Percentiles rank a stretch among this genome's conserved stretches.
Evolutionary conservation across 2,797 vertebrate genomes (phyloP).

Genomic region (Bradypodion pumilum): DNA sequence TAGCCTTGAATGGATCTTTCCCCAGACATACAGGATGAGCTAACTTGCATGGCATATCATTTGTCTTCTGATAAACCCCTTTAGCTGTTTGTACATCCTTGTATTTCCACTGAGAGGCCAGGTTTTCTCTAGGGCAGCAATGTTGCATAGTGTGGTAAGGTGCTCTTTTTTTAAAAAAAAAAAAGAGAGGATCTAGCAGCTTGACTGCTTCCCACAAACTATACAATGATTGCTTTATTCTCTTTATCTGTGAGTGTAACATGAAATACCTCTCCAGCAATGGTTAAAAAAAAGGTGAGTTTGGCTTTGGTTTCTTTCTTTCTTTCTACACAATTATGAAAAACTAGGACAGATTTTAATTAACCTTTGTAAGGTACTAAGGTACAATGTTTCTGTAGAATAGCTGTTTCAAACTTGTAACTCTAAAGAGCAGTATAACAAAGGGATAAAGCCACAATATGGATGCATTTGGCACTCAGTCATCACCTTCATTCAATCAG

Average conservation of each 20-base stretch:
- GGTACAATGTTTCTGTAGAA: not conserved
- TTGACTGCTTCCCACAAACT: conserved; percentile 36
- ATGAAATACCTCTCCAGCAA: conserved; percentile 47
- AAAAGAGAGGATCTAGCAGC: conserved; percentile 21
- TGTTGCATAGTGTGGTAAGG: conserved; percentile 4
- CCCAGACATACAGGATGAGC: no score
- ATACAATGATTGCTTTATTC: conserved; percentile 39
- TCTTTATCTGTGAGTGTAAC: conserved; percentile 61
- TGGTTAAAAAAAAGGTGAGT: not conserved
- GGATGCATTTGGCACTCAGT: not conserved
- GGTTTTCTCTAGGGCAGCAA: not conserved
- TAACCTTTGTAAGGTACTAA: conserved; percentile 8
- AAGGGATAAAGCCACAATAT: rapidly evolving
- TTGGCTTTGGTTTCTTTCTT: no score
- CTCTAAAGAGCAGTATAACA: not conserved
- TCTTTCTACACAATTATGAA: not conserved
- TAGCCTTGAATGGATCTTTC: no score
- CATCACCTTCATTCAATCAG: not conserved
- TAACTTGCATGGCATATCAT: conserved; percentile 1
- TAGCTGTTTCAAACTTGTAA: conserved; percentile 2
- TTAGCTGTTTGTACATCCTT: conserved; percentile 7
- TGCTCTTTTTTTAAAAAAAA: no score
- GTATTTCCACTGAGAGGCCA: conserved; percentile 1
- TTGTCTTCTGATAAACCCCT: not conserved
- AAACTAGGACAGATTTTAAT: conserved; percentile 38